Evolutionary conservation across 2,797 vertebrate species (phyloP).

Genomic region (Yasuhikotakia modesta): DNA sequence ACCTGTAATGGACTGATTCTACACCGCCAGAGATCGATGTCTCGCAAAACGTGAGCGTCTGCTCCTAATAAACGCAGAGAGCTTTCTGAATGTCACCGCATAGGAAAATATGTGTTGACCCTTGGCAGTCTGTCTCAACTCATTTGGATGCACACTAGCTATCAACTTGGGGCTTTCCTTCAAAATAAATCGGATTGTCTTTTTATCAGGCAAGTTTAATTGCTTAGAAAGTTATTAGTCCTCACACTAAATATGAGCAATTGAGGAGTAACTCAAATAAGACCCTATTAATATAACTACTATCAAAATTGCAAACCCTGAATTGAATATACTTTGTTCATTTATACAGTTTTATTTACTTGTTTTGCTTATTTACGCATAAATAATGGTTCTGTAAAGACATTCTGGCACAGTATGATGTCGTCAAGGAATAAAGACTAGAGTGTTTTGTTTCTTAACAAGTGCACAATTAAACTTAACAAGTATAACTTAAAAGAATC

Average conservation of each 20-base stretch:
- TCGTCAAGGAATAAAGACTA: not conserved
- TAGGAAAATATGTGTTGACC: not conserved
- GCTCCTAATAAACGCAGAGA: not conserved
- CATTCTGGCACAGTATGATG: not conserved
- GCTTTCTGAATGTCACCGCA: not conserved
- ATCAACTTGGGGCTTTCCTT: not conserved
- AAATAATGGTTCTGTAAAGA: not conserved
- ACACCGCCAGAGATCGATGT: constrained; percentile 3
- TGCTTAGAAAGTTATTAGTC: too few relatives aligned
- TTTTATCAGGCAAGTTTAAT: too few relatives aligned
- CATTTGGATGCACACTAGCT: not conserved
- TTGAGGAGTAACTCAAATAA: not conserved
- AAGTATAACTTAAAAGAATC: not conserved
- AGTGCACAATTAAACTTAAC: constrained; percentile 5
- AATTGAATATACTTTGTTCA: not conserved
- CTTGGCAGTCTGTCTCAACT: not conserved
- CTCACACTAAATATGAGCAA: too few relatives aligned
- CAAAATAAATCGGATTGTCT: too few relatives aligned
- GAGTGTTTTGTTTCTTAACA: not conserved
- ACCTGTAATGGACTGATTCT: constrained; percentile 57
- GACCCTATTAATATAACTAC: not conserved
- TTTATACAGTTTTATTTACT: not conserved
- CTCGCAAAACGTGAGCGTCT: not conserved
- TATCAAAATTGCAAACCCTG: not conserved
- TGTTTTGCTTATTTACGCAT: constrained; percentile 15